These are phyloP conservation scores for Chiloscyllium plagiosum DNA, from an alignment of 2,113 vertebrate genomes.

Conservation along the genomic window DNA sequence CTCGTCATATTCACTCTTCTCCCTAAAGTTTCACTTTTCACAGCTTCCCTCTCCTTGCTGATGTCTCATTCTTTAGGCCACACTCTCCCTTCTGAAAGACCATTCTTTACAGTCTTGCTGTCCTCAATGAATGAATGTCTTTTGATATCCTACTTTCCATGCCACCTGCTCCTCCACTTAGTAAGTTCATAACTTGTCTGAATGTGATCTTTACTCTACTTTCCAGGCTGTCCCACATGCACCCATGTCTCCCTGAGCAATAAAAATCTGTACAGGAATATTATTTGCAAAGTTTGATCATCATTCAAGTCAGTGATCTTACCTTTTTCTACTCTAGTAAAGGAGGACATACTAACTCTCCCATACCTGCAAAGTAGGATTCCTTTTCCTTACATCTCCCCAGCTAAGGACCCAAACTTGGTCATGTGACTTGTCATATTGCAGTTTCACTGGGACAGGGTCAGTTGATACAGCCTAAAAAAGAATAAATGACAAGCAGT, in stretches of 20 bases:
- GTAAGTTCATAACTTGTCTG: background rate
- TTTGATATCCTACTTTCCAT: too few species aligned
- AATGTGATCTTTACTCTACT: background rate
- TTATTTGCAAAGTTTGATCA: background rate
- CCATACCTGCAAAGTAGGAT: conserved; percentile 76
- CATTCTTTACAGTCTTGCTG: too few species aligned
- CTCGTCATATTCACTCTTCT: background rate
- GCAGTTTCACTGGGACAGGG: conserved; percentile 76
- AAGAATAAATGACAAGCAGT: background rate
- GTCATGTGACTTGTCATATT: conserved; percentile 94
- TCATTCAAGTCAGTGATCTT: background rate
- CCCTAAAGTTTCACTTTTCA: background rate
- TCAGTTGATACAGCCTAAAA: conserved; percentile 78
- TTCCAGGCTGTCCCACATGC: background rate
- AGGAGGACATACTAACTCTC: background rate
- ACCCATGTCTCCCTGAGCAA: background rate
- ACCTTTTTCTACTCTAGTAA: background rate
- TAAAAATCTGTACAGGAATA: background rate
- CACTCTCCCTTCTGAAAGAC: too few species aligned
- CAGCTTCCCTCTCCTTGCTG: background rate
- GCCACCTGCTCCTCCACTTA: background rate
- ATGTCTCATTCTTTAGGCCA: background rate
- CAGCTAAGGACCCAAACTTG: conserved; percentile 92
- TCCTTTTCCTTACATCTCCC: conserved; percentile 69
- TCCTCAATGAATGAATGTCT: too few species aligned